Base-by-base conservation (phyloP, 2,888 invertebrate species). In the Lithodes maja region DNA sequence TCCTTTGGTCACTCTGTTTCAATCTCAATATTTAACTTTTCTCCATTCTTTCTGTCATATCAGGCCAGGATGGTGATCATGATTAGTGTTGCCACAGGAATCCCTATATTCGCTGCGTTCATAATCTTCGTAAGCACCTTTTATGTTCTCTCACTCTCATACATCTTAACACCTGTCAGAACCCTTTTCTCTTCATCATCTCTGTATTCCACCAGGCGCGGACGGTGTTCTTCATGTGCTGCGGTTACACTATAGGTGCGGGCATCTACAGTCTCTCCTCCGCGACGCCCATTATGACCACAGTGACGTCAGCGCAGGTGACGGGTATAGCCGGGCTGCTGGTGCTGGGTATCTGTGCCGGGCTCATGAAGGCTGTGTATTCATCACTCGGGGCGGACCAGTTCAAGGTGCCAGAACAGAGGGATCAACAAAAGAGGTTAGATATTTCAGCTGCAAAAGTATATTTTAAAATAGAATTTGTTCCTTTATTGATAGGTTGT, bases 351-450 rank as follows among this genome's bases (percentile, higher is more conserved):
- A 12, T 90, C 33, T 85, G 86, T 55, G 90, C 90, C 1, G 90
- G 90, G 7, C 75, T 90, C 0, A 90, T 90, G 90, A 90, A 90
- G 53, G 90, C 90, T 3, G 87, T 83, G 50, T 90, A 87, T 61
- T 82, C 81, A 2, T 86, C 84, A 15, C 81, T 90, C 0, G 87
- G 87, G 7, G 84, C 90, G 0, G 87, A 90, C 17, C 90, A 90
- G 78, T 87, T 90, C 71, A 82, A 85, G 50, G 33, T 90, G 2
- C 87, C 90, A 0, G 84, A 87, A 61, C 90, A 87, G 61, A 71
- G 90, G 2, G 82, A 86, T 12, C 78, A 83, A 12, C 82, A 82
- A 52, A 33, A 86, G 81, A 82, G 82, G 81, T 82, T 53, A 54
- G 81, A 7, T 33, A 33, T 33, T 33, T 33, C 33, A 33, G 33